Evolutionary conservation across 2,797 vertebrate species (phyloP).

Genomic region (Emys orbicularis): DNA sequence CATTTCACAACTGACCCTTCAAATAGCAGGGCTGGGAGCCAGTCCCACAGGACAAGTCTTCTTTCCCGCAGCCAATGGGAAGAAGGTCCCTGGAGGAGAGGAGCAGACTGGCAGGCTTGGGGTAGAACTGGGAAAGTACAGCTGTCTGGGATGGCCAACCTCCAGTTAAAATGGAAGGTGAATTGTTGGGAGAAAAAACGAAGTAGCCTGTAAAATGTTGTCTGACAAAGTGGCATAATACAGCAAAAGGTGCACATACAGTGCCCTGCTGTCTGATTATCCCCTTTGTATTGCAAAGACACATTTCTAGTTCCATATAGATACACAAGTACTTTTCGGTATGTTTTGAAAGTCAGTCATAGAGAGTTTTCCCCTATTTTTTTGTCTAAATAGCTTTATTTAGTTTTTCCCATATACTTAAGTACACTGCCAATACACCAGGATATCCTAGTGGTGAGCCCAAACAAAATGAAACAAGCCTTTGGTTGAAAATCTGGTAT

Average conservation of each 20-base stretch:
- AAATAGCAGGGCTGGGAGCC: background rate
- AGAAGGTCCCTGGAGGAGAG: background rate
- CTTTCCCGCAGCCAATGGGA: background rate
- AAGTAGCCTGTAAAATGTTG: conserved; percentile 10
- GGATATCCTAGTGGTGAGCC: background rate
- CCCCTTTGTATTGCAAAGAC: background rate
- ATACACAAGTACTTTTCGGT: conserved; percentile 12
- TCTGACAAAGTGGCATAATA: background rate
- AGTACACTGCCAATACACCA: background rate
- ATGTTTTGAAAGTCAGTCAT: background rate
- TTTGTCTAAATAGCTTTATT: background rate
- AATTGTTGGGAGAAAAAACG: background rate
- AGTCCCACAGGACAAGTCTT: background rate
- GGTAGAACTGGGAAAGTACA: background rate
- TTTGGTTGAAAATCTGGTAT: conserved; percentile 26
- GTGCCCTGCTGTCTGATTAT: background rate
- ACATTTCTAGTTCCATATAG: background rate
- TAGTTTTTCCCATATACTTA: background rate
- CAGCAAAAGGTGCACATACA: background rate
- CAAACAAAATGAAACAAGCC: background rate
- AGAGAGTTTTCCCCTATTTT: background rate
- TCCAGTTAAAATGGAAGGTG: background rate
- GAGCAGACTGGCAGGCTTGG: background rate
- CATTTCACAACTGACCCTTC: background rate
- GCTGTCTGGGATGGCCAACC: background rate